Base-by-base conservation (phyloP, 2,888 invertebrate species). In the Lordiphosa fenestrarum region DNA sequence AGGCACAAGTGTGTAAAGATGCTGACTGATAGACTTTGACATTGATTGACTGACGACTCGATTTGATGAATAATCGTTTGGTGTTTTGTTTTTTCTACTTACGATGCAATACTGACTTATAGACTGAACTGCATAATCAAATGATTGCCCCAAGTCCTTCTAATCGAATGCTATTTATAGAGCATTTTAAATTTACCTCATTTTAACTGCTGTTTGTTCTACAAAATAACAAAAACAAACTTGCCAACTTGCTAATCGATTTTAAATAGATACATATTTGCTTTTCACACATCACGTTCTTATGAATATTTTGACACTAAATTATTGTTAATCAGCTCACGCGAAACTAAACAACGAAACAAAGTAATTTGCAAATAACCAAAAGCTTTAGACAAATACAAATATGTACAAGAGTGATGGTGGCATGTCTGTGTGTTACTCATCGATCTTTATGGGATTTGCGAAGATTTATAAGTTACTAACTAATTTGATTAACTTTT, bases 251-350 rank as follows among this genome's bases (percentile, higher is more conserved):
- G 56, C 40, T 72, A 75, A 75, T 61, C 48, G 39, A 59, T 64
- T 67, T 58, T 53, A 66, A 69, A 71, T 71, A 48, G 60, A 36
- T 53, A 42, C 40, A 41, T 72, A 62, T 74, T 78, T 74, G 47
- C 12, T 30, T 12, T 70, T 74, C 72, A 64, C 80, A 75, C 73
- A 49, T 46, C 5, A 41, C 13, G 7, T 44, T 33, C 35, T 23
- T 48, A 12, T 33, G 52, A 15, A 23, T 23, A 2, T 21, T 57
- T 60, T 61, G 35, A 52, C 52, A 39, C 60, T 60, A 36, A 25
- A 40, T 53, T 53, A 41, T 47, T 53, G 33, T 46, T 44, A 42
- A 40, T 30, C 6, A 15, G 13, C 7, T 13, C 37, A 21, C 25
- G 13, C 19, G n/a, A 10, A 59, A 30, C 9, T 30, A 30, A 30